A percentile compares a stretch with the other conserved stretches of the same genome.
These are phyloP conservation scores for Manis pentadactyla DNA, from an alignment of 2,797 vertebrate species.

Conservation along the genomic window DNA sequence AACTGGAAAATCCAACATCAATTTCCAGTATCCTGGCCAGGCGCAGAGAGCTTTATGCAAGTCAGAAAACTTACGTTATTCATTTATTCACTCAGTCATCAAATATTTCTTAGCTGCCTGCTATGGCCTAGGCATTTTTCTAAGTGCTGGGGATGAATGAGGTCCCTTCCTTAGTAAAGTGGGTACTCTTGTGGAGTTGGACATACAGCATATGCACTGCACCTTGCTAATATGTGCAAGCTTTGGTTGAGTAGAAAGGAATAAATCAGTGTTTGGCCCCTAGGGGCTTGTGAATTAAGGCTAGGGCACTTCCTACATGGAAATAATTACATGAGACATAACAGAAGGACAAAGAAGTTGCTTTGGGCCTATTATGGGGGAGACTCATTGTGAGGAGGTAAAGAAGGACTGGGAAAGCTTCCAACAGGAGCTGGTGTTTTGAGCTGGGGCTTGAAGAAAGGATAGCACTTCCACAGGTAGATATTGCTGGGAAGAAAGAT, in stretches of 20 bases:
- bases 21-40: neutral
- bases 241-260: neutral
- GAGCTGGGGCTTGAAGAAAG: neutral
- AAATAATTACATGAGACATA: neutral
- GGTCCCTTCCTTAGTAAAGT: neutral
- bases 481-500: conserved; percentile 6
- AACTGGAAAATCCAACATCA: neutral
- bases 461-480: neutral
- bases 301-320: neutral
- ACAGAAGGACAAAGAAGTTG: neutral
- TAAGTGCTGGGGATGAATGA: neutral
- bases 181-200: neutral
- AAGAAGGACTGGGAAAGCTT: neutral
- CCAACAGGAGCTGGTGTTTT: conserved; percentile 15
- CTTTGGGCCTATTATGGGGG: neutral
- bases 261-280: neutral
- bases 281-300: neutral
- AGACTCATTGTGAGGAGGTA: neutral
- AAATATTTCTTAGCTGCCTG: neutral
- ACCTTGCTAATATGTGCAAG: neutral
- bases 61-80: neutral
- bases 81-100: neutral
- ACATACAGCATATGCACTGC: neutral
- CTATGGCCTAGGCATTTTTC: neutral
- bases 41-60: neutral